These are phyloP conservation scores for Ostrea edulis DNA, from an alignment of 1,140 invertebrate genomes.

Conservation along the genomic window DNA sequence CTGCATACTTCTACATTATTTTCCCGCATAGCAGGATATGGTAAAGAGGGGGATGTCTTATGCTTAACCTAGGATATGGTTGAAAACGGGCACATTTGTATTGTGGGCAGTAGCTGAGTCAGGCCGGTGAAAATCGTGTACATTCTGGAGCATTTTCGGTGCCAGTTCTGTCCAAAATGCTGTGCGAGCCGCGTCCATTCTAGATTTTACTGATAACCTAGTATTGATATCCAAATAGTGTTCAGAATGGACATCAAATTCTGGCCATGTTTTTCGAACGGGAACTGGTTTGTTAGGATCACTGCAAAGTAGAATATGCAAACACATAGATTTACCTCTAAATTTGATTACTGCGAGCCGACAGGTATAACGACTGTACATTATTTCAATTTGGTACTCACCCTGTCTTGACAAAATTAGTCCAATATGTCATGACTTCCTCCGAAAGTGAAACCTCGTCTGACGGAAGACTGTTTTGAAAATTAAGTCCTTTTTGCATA, in stretches of 20 bases:
- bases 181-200: conserved; percentile 43
- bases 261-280: background rate
- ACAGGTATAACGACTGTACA: no score
- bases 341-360: no score
- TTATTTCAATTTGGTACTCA: conserved; percentile 76
- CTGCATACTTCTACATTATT: no score
- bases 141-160: background rate
- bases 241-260: background rate
- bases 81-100: background rate
- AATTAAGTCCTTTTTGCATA: background rate
- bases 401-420: conserved; percentile 96
- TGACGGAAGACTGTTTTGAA: conserved; percentile 46
- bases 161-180: conserved; percentile 41
- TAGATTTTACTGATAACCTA: background rate
- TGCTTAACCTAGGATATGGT: background rate
- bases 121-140: background rate
- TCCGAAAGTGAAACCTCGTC: conserved; percentile 92
- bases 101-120: background rate
- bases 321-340: no score
- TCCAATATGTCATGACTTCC: conserved; percentile 93
- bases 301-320: background rate
- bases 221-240: conserved; percentile 23
- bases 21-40: no score
- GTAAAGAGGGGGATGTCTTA: no score
- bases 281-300: background rate